Evolutionary conservation across 2,888 invertebrate genomes (phyloP), one percentile per base, ranked within the genome.

Genomic region (Eutolmus rufibarbis): DNA sequence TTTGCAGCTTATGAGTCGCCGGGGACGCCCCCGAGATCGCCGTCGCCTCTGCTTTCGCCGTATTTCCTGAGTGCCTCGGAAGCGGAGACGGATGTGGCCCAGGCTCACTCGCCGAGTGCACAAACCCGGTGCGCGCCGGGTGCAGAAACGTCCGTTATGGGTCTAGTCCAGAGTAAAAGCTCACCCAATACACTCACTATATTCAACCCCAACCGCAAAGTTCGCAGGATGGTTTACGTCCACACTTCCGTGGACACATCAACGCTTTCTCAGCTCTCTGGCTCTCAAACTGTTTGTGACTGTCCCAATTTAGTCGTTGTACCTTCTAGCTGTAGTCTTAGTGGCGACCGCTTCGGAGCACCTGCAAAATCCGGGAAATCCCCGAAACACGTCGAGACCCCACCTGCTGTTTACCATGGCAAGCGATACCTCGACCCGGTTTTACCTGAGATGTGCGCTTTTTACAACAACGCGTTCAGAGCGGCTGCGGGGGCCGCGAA

Each of bases 401-500:
- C 56, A 4, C 81, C 79, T 56, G 34, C 89, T 56, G 88, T 91
- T 40, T 92, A 92, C 81, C 91, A 91, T 87, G 91, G 91, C 82
- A 91, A 90, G 87, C 90, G 91, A 0, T 92, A 91, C 46, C 89
- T 92, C 77, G 92, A 92, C 51, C 90, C 91, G 3, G 88, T 90
- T 8, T 86, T 89, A 86, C 90, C 90, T 34, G 90, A 90, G 34
- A 78, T 87, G 87, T 82, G 76, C 37, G 90, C 90, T 77, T 91
- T 91, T 81, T 91, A 90, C 82, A 92, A 91, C 88, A 88, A 88
- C 34, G 89, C 86, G 28, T 89, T 89, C 77, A 77, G 40, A 19
- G 74, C 51, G 23, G 90, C 89, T 14, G 74, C 81, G 7, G 51
- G 40, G 16, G 40, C 46, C 4, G 14, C 77, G 4, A 51, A 77